Base-by-base conservation (phyloP, 2,113 vertebrate genomes). In the Pelecanus crispus region DNA sequence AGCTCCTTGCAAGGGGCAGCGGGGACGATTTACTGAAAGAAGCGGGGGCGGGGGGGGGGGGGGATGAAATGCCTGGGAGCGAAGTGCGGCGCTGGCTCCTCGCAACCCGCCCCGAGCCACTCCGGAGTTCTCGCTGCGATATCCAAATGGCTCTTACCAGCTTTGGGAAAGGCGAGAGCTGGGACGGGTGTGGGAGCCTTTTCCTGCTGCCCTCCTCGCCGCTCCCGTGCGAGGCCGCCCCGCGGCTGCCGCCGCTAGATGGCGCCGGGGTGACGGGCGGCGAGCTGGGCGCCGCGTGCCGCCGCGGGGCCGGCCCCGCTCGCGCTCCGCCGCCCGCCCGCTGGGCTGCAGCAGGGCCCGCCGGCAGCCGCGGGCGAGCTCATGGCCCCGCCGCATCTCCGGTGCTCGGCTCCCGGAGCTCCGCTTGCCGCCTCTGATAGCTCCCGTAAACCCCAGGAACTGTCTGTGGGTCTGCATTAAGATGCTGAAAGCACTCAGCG, bases 241-340 rank as follows among this genome's bases (percentile, higher is more conserved):
- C 45, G 78, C 26, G 55, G 34, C 42, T 50, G n/a, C 36, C 21
- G 81, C 80, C 98, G 94, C 98, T 98, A 98, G 98, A 95, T 98
- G 98, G 98, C 97, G 97, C 2, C 25, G 70, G 87, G 92, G 86
- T 93, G 97, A 96, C 88, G 97, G 97, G 88, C 90, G 96, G 95
- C 52, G 96, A 42, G 90, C 91, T 68, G 68, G 36, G 38, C 34
- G 47, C 34, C 81, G 72, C 68, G 10, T 25, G 45, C 71, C 14
- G 28, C 67, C 29, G 82, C 78, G 82, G 44, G 16, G 44, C 44
- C 17, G 40, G 45, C 17, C 9, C 14, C 15, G 44, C n/a, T 28
- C 10, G 11, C 26, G 17, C 17, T 17, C 18, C 13, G 11, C 36
- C 3, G 4, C 36, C 5, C n/a, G 13, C 25, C 13, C 17, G 42